Evolutionary conservation across 1,140 invertebrate genomes (phyloP).

Genomic region (Ostrea denselamellosa): DNA sequence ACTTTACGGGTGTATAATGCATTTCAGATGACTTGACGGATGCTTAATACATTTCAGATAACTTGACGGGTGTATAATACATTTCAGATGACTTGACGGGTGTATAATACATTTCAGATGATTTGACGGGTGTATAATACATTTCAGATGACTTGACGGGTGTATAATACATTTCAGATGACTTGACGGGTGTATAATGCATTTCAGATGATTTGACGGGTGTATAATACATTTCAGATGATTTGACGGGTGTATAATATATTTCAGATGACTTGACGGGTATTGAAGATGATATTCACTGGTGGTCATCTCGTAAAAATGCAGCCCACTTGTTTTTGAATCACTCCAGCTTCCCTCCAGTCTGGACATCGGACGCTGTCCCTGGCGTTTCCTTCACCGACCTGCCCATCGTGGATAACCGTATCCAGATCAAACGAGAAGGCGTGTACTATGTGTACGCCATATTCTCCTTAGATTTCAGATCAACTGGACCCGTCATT

Average conservation of each 20-base stretch:
- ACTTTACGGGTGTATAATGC: background rate
- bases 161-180: background rate
- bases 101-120: background rate
- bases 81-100: background rate
- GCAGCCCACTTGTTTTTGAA: conserved; percentile 18
- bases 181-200: background rate
- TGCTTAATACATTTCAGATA: no score
- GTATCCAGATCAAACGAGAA: background rate
- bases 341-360: background rate
- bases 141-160: background rate
- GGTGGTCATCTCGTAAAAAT: background rate
- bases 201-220: background rate
- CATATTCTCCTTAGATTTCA: background rate
- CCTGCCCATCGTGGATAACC: background rate
- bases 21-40: background rate
- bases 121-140: background rate
- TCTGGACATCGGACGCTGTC: background rate
- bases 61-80: background rate
- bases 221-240: background rate
- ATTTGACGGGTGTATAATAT: background rate
- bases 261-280: background rate
- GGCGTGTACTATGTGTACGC: background rate
- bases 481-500: background rate
- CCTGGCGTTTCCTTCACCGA: background rate
- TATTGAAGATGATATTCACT: background rate